Conservation (phyloP, 1,140 invertebrate genomes). For the Himalopsyche phryganea region DNA sequence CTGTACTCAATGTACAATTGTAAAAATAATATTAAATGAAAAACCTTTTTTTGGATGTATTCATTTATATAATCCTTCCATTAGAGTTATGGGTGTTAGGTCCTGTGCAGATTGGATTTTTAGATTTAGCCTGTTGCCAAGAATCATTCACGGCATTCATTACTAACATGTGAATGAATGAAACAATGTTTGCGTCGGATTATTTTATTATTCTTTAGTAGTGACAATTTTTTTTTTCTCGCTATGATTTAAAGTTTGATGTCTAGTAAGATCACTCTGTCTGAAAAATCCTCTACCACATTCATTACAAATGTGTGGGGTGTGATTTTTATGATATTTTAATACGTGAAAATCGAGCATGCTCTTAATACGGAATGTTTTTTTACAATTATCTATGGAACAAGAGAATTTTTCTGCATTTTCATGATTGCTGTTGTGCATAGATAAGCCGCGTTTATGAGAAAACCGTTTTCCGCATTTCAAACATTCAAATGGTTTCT, state of each 20-base stretch:
- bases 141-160: too few relatives aligned
- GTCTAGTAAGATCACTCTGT: slow-evolving; percentile 17
- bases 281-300: slow-evolving; percentile 25
- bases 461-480: slow-evolving; percentile 42
- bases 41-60: too few relatives aligned
- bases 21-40: too few relatives aligned
- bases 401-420: slow-evolving; percentile 12
- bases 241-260: background rate
- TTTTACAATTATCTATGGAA: background rate
- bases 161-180: too few relatives aligned
- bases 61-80: too few relatives aligned
- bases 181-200: too few relatives aligned
- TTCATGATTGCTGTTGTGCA: slow-evolving; percentile 58
- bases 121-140: too few relatives aligned
- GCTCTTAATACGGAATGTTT: slow-evolving; percentile 5
- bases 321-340: slow-evolving; percentile 29
- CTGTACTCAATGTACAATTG: too few relatives aligned
- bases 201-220: too few relatives aligned
- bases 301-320: slow-evolving; percentile 8
- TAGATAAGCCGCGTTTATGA: slow-evolving; percentile 37
- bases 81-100: too few relatives aligned
- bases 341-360: slow-evolving; percentile 22
- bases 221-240: too few relatives aligned
- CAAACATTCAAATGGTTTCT: slow-evolving; percentile 66
- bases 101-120: too few relatives aligned